Conservation (phyloP, 2,888 invertebrate genomes). For the Cantharis rustica region DNA sequence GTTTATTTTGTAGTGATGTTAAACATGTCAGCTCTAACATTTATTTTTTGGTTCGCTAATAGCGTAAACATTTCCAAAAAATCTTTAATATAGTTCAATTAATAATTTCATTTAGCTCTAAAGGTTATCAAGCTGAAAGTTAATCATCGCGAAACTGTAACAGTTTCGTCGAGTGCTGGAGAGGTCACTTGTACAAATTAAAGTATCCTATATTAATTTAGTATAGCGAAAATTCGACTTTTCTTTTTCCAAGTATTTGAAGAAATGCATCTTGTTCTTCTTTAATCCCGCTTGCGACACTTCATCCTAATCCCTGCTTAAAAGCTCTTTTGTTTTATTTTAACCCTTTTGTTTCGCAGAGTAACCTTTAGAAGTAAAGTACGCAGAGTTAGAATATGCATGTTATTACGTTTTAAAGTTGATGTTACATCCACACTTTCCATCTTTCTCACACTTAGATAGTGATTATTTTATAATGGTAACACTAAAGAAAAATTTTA, state of each 20-base stretch:
- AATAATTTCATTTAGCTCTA: too few species aligned
- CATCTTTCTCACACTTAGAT: constrained; percentile 20
- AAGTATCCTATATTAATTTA: background rate
- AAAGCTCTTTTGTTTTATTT: constrained; percentile 55
- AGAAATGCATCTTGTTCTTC: constrained; percentile 29
- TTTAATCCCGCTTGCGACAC: constrained; percentile 44
- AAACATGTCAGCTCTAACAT: background rate
- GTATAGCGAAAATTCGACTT: background rate
- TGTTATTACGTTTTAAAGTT: constrained; percentile 30
- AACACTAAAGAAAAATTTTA: constrained; percentile 21
- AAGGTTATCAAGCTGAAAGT: background rate
- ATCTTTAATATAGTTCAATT: background rate
- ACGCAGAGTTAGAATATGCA: constrained; percentile 35
- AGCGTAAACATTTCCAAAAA: background rate
- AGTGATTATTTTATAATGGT: background rate
- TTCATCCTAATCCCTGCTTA: constrained; percentile 51
- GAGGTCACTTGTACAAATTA: background rate
- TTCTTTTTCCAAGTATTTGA: constrained; percentile 1
- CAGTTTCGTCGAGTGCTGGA: background rate
- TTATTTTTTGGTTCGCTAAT: background rate
- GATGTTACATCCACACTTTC: constrained; percentile 20
- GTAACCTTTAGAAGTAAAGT: constrained; percentile 48
- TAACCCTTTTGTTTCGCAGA: constrained; percentile 52
- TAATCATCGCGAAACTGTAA: background rate
- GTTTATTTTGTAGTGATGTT: constrained; percentile 13